Evolutionary conservation across 2,797 vertebrate genomes (phyloP), one percentile per base, ranked within the genome.

Genomic region (Discoglossus pictus): DNA sequence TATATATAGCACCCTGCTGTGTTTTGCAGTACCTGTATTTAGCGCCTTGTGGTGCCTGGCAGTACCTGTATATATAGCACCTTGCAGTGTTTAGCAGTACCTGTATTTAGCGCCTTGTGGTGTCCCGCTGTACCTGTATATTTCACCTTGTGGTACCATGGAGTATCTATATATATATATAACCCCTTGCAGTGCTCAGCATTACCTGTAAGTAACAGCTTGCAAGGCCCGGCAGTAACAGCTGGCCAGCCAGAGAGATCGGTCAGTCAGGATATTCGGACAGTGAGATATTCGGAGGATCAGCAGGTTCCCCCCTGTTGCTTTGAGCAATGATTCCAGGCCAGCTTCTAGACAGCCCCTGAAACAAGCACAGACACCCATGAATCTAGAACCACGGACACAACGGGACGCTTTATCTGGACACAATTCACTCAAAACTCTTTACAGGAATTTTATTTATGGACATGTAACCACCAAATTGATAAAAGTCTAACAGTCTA

Each of bases 181-280:
- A 4, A n/a, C 12, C 4, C 3, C 40, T 43, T 17, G 11, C 40
- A 43, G 27, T 31, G 31, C 1, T 20, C 1, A 0, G 1, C 24
- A 84, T 73, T 66, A 98, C 97, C 97, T 90, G 85, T 99, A 99
- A 1, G 97, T 99, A 61, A 99, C 95, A 0, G 97, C 97, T 83
- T 99, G 97, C 67, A 99, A 89, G 10, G 93, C 93, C 1, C 97
- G 91, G 87, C 97, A 98, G 87, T 98, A 97, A 89, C 97, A 99
- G 91, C 97, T 98, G 75, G 97, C 97, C 86, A 99, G 82, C 97
- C 97, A 99, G 72, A 99, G 93, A 0, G 95, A 98, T 72, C 97
- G 97, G 75, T 98, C 97, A 0, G 97, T 99, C 83, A 99, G 92
- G 81, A 99, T 90, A 81, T 98, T 98, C 76, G 97, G 96, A 82